These are phyloP conservation scores for Pocillopora verrucosa DNA, from an alignment of 64 coral and sea anemone genomes.

Conservation along the genomic window DNA sequence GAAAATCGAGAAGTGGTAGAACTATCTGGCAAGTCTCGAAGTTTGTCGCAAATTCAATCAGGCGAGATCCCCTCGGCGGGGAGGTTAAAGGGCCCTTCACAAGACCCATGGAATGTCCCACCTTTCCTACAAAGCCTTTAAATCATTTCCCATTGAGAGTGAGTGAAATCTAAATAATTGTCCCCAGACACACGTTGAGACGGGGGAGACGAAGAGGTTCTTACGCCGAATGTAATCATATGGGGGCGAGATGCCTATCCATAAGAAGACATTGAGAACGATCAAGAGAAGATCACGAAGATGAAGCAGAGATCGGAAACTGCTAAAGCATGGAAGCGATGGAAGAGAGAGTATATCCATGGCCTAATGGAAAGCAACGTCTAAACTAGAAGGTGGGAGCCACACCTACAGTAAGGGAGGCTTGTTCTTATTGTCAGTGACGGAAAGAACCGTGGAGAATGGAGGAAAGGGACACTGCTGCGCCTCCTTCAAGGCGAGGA, in stretches of 20 bases:
- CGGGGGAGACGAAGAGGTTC: conserved; percentile 39
- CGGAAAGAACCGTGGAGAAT: conserved; percentile 75
- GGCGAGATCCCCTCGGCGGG: too few species aligned
- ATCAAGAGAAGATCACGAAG: conserved; percentile 55
- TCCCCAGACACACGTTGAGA: conserved; percentile 11
- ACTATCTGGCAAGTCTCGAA: too few species aligned
- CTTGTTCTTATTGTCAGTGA: conserved; percentile 25
- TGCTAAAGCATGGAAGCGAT: too few species aligned
- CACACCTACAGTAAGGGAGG: conserved; percentile 38
- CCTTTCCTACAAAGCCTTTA: too few species aligned
- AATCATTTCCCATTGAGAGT: conserved; percentile 57
- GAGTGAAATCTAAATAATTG: conserved; percentile 76
- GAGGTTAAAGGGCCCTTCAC: too few species aligned
- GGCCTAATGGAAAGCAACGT: conserved; percentile 73
- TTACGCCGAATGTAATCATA: conserved; percentile 79
- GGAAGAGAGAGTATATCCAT: conserved; percentile 57
- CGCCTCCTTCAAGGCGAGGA: conserved; percentile 32
- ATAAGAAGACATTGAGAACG: neutral
- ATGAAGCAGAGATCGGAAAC: conserved; percentile 45
- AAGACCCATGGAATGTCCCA: too few species aligned
- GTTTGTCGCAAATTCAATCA: too few species aligned
- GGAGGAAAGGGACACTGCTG: conserved; percentile 70
- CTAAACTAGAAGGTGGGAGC: conserved; percentile 36
- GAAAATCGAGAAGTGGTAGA: too few species aligned
- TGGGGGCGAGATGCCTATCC: conserved; percentile 65